A percentile compares a stretch with the other conserved stretches of the same genome.
phyloP scores from a whole-genome alignment of 2,888 invertebrate species.

The Eupsilia transversa region DNA sequence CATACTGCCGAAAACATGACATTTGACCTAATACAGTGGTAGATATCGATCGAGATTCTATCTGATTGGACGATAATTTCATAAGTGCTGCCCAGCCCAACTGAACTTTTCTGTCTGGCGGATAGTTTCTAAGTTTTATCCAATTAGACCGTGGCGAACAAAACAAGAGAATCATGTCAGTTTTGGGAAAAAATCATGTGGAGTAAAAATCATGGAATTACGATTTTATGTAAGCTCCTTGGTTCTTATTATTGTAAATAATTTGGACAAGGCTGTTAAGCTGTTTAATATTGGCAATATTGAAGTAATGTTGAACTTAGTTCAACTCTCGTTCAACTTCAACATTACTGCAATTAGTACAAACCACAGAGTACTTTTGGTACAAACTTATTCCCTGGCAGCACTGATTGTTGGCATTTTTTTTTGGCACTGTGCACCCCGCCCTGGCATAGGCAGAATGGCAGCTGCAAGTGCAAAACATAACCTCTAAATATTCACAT shows the following conservation, averaged over 20 bases:
- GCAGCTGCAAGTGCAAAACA: slow-evolving; percentile 38
- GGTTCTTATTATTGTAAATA: not conserved
- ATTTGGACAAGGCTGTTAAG: not conserved
- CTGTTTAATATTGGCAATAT: not conserved
- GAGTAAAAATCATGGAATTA: not conserved
- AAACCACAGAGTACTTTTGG: too few species aligned
- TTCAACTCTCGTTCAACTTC: too few species aligned
- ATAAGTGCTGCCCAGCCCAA: too few species aligned
- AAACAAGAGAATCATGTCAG: not conserved
- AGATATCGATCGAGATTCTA: too few species aligned
- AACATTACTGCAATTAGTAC: too few species aligned
- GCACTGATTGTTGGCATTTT: not conserved
- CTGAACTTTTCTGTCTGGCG: too few species aligned
- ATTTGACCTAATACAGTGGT: not conserved
- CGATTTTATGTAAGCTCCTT: too few species aligned
- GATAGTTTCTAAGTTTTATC: too few species aligned
- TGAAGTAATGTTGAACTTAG: not conserved
- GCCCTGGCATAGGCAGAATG: slow-evolving; percentile 2
- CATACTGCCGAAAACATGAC: not conserved
- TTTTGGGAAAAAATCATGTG: not conserved
- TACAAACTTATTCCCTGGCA: too few species aligned
- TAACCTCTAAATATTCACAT: slow-evolving; percentile 56
- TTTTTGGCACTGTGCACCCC: not conserved
- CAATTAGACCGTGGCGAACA: too few species aligned
- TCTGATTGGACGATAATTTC: too few species aligned